Evolutionary conservation across 1,140 invertebrate genomes (phyloP), one percentile per base, ranked within the genome.

Genomic region (Tribolium castaneum): DNA sequence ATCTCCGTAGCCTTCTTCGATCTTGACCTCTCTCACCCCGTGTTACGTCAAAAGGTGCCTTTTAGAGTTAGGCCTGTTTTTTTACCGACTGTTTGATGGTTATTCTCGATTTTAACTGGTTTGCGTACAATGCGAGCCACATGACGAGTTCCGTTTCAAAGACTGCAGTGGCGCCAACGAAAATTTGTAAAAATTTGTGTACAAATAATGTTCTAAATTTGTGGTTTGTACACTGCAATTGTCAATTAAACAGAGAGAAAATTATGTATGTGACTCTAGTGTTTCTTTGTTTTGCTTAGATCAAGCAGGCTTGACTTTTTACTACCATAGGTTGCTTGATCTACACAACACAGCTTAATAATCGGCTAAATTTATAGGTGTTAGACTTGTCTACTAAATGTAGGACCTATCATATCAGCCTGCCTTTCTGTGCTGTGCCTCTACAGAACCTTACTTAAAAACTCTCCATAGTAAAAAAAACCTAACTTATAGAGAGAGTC

Each of bases 381-480:
- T 73, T 72, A 52, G 22, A 74, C 73, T 72, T 22, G 52, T 72
- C 66, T 74, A 49, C 71, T 70, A 50, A 72, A 72, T 13, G 14
- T 78, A 80, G 76, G 70, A 72, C 52, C 72, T 76, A 39, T 52
- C 81, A 82, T 82, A 82, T 82, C 81, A 82, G 76, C 78, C 80
- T 80, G 80, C 80, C 80, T 82, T 78, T 81, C 78, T 82, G 76
- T 56, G 80, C 75, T 78, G 81, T 82, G 81, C 81, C 81, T 82
- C 75, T 80, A 80, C 54, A 50, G 22, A 66, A 71, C 16, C 34
- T 59, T 19, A 45, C 35, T 30, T 34, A 22, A 62, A 59, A 78
- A 75, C 56, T 35, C 75, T 74, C 70, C 72, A 12, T 70, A 13
- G 16, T 73, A 66, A 34, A 78, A 74, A 74, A 45, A 45, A 45